Percentiles rank a stretch among this genome's conserved stretches.
phyloP scores from a whole-genome alignment of 2,797 vertebrate genomes.

The Pogonophryne albipinna region DNA sequence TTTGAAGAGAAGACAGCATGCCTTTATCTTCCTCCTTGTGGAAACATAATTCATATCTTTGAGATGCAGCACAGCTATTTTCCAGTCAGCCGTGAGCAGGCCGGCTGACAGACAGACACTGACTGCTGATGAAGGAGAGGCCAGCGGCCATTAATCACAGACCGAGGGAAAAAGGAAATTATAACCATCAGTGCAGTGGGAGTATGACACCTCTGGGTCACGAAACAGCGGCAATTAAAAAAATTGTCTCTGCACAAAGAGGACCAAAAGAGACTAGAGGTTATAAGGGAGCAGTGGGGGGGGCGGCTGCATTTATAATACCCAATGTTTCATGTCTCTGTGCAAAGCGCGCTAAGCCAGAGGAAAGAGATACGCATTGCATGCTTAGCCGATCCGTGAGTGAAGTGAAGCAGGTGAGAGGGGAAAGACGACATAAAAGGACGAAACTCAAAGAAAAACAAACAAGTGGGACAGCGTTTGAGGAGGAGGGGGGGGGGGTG shows the following conservation, averaged over 20 bases:
- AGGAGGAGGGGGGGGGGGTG: background rate
- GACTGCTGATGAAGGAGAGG: slow-evolving; percentile 40
- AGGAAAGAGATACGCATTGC: background rate
- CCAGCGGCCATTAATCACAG: slow-evolving; percentile 39
- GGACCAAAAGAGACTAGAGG: slow-evolving; percentile 9
- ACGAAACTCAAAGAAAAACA: background rate
- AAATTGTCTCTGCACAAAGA: background rate
- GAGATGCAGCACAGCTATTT: slow-evolving; percentile 17
- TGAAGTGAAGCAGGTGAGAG: slow-evolving; percentile 21
- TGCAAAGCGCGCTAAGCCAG: background rate
- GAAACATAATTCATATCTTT: slow-evolving; percentile 33
- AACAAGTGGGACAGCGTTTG: background rate
- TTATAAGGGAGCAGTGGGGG: slow-evolving; percentile 2
- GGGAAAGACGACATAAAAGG: slow-evolving; percentile 3
- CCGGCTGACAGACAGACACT: slow-evolving; percentile 32
- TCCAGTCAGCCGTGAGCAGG: slow-evolving; percentile 20
- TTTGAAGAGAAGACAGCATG: slow-evolving; percentile 38
- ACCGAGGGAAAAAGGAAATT: slow-evolving; percentile 33
- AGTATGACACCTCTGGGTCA: slow-evolving; percentile 32
- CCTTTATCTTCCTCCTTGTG: slow-evolving; percentile 47
- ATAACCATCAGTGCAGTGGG: slow-evolving; percentile 31
- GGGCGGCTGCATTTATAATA: slow-evolving; percentile 13
- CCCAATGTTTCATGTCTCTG: slow-evolving; percentile 5
- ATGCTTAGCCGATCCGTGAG: slow-evolving; percentile 4
- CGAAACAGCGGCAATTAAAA: slow-evolving; percentile 40